A percentile compares a stretch with the other conserved stretches of the same genome.
These are phyloP conservation scores for Aphelenchoides besseyi DNA, from an alignment of 1,140 invertebrate species.

Conservation along the genomic window DNA sequence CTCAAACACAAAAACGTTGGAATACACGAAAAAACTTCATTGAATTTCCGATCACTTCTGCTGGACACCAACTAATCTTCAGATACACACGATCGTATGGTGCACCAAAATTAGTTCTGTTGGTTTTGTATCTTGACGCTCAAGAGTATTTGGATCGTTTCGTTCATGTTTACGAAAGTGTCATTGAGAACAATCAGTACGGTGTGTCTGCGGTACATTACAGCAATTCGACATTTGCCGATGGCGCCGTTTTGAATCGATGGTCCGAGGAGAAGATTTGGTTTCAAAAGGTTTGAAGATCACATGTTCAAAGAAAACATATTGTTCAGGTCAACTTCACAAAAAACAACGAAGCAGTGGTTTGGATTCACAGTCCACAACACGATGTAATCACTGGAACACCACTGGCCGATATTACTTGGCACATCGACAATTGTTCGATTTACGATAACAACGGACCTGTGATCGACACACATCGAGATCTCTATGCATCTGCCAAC, in stretches of 20 bases:
- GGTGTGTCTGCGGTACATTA: constrained; percentile 61
- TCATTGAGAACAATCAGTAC: constrained; percentile 57
- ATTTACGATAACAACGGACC: constrained; percentile 76
- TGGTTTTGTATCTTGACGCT: constrained; percentile 58
- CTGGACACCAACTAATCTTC: constrained; percentile 76
- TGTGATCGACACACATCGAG: constrained; percentile 80
- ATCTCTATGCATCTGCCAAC: constrained; percentile 85
- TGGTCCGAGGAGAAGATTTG: constrained; percentile 59
- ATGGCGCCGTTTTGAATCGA: constrained; percentile 56
- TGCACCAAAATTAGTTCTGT: constrained; percentile 48
- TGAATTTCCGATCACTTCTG: constrained; percentile 80
- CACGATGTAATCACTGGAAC: constrained; percentile 64
- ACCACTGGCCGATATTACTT: constrained; percentile 71
- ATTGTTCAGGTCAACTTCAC: constrained; percentile 55
- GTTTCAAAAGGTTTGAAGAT: constrained; percentile 54
- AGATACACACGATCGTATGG: constrained; percentile 75
- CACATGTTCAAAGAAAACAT: background rate
- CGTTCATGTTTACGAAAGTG: constrained; percentile 54
- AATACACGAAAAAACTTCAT: constrained; percentile 76
- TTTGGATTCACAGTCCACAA: constrained; percentile 61
- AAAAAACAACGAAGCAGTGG: constrained; percentile 54
- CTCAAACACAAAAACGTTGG: constrained; percentile 43
- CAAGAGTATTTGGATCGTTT: constrained; percentile 61
- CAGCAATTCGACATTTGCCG: constrained; percentile 50
- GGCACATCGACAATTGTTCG: constrained; percentile 69